These are phyloP conservation scores for Oppia nitens DNA, from an alignment of 1,140 invertebrate genomes.

Conservation along the genomic window DNA sequence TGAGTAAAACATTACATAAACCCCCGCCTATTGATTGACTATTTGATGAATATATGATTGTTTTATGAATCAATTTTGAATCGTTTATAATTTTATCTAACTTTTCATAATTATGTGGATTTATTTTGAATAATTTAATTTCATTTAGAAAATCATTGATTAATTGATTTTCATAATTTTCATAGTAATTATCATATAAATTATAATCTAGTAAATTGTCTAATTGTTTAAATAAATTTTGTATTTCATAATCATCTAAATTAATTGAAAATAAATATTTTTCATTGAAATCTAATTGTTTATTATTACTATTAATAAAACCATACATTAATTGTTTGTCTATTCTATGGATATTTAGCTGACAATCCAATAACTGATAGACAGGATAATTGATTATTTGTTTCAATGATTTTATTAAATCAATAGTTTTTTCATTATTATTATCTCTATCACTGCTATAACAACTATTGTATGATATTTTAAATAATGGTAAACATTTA, in stretches of 20 bases:
- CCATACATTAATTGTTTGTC: background rate
- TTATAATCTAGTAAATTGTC: background rate
- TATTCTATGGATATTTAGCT: background rate
- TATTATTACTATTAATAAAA: background rate
- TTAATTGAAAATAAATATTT: background rate
- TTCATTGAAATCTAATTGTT: background rate
- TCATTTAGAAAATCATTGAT: background rate
- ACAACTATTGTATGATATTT: background rate
- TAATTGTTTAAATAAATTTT: background rate
- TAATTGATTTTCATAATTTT: background rate
- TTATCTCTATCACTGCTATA: background rate
- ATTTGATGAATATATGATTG: too few relatives aligned
- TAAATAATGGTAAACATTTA: background rate
- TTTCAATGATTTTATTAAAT: background rate
- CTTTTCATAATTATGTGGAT: background rate
- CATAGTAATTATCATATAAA: background rate
- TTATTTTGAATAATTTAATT: background rate
- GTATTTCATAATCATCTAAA: background rate
- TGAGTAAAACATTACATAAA: too few relatives aligned
- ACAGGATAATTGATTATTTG: background rate
- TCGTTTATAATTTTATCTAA: background rate
- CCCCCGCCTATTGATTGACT: too few relatives aligned
- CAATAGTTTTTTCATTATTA: background rate
- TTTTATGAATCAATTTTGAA: background rate
- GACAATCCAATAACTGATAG: background rate